These are phyloP conservation scores for Helarctos malayanus DNA, from an alignment of 2,797 vertebrate genomes.

Conservation along the genomic window DNA sequence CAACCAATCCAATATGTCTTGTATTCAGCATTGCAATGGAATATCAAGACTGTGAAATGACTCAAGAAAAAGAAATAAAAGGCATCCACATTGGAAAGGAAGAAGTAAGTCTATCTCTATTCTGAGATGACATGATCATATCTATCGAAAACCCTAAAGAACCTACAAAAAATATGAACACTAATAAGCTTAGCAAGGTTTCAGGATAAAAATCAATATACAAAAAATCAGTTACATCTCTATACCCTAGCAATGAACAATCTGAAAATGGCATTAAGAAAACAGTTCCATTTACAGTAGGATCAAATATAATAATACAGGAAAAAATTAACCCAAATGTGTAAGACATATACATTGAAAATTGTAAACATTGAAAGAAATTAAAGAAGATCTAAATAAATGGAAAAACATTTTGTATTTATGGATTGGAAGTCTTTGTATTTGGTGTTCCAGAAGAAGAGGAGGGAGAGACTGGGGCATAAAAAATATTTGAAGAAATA, in stretches of 20 bases:
- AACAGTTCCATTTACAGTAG: background rate
- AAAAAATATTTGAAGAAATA: constrained; percentile 2
- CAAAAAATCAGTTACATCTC: background rate
- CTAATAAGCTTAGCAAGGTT: background rate
- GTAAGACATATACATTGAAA: background rate
- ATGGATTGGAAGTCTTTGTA: background rate
- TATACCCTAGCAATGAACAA: background rate
- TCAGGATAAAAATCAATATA: background rate
- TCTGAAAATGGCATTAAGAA: background rate
- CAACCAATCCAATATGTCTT: background rate
- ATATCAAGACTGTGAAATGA: background rate
- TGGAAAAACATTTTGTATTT: background rate
- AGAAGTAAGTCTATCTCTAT: background rate
- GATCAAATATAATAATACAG: background rate
- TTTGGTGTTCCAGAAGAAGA: background rate
- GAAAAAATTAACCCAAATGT: background rate
- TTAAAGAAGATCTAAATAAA: background rate
- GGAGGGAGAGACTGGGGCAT: background rate
- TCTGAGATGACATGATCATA: background rate
- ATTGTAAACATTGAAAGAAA: background rate
- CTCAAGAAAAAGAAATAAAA: background rate
- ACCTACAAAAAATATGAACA: background rate
- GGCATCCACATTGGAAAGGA: background rate
- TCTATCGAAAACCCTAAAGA: background rate
- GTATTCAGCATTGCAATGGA: background rate